These are phyloP conservation scores for Pilophorus perplexus DNA, from an alignment of 2,888 invertebrate genomes.

Conservation along the genomic window DNA sequence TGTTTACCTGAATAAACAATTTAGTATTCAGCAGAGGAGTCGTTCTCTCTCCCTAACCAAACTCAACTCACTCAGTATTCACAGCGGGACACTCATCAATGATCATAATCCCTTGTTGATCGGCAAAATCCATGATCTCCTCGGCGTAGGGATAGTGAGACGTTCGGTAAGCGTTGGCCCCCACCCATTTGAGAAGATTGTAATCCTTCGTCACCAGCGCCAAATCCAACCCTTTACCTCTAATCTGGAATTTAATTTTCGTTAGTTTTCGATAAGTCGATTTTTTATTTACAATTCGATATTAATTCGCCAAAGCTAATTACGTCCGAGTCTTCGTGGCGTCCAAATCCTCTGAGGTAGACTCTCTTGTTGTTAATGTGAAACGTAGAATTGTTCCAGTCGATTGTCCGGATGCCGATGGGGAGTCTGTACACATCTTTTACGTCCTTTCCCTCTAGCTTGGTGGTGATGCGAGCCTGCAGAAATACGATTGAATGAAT, in stretches of 20 bases:
- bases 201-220: constrained; percentile 86
- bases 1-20: too few species aligned
- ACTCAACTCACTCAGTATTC: constrained; percentile 84
- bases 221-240: constrained; percentile 91
- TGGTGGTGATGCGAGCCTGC: constrained; percentile 51
- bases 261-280: neutral
- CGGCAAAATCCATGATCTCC: constrained; percentile 92
- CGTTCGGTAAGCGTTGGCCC: constrained; percentile 91
- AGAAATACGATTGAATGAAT: too few species aligned
- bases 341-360: constrained; percentile 90
- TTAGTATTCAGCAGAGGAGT: too few species aligned
- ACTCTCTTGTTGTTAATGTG: constrained; percentile 80
- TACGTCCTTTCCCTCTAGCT: constrained; percentile 41
- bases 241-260: constrained; percentile 58
- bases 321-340: constrained; percentile 92
- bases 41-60: too few species aligned
- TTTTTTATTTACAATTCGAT: neutral
- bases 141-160: constrained; percentile 99
- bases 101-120: constrained; percentile 87
- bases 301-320: constrained; percentile 45
- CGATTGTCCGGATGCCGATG: constrained; percentile 82
- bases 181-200: constrained; percentile 90
- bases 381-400: constrained; percentile 71
- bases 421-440: constrained; percentile 80
- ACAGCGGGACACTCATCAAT: constrained; percentile 95